phyloP scores from a whole-genome alignment of 2,797 vertebrate species.

The Pangasius macronema region DNA sequence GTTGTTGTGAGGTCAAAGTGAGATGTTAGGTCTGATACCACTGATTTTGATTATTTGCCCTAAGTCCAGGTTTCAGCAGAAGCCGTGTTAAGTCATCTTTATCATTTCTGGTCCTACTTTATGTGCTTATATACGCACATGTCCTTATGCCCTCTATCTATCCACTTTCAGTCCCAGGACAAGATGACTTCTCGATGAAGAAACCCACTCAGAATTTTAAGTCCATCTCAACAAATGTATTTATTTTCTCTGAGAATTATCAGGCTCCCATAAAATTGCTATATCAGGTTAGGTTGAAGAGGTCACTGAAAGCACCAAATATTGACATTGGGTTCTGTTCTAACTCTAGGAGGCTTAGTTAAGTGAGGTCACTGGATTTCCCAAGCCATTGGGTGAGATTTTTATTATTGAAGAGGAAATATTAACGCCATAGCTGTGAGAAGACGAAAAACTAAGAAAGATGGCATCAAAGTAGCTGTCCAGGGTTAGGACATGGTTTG shows the following conservation, averaged over 20 bases:
- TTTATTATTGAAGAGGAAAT: neutral
- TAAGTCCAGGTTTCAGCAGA: neutral
- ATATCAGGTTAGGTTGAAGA: constrained; percentile 46
- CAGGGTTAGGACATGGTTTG: constrained; percentile 23
- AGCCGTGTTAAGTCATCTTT: constrained; percentile 36
- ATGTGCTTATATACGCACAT: constrained; percentile 62
- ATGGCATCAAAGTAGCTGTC: constrained; percentile 13
- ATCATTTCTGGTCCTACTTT: constrained; percentile 54
- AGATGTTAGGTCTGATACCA: constrained; percentile 60
- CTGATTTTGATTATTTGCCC: constrained; percentile 51
- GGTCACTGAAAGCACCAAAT: constrained; percentile 49
- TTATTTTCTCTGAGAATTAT: constrained; percentile 23
- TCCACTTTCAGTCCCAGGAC: neutral
- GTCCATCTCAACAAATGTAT: neutral
- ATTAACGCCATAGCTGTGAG: neutral
- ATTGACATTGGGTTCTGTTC: constrained; percentile 42
- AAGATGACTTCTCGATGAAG: constrained; percentile 22
- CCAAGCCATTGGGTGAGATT: neutral
- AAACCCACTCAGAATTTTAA: constrained; percentile 4
- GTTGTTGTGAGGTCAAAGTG: constrained; percentile 53
- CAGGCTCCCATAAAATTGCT: constrained; percentile 25
- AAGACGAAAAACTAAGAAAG: neutral
- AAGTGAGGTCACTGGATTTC: constrained; percentile 52
- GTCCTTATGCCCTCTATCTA: constrained; percentile 51
- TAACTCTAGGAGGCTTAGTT: constrained; percentile 60